Conservation (phyloP, 1,140 invertebrate genomes). For the Apis mellifera region DNA sequence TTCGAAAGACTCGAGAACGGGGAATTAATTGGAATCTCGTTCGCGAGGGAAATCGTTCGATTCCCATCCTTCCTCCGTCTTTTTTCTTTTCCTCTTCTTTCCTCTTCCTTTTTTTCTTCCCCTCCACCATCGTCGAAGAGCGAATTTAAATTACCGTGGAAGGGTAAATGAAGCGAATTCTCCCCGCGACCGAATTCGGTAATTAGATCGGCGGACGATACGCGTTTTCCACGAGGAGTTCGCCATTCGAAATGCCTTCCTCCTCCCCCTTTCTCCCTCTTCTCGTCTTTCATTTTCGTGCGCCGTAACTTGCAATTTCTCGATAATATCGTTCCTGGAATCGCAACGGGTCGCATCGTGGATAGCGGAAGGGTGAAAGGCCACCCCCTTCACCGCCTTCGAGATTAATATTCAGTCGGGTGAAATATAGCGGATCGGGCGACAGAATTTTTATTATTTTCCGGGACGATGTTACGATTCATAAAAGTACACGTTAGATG, state of each 20-base stretch:
- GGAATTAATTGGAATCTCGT: conserved; percentile 19
- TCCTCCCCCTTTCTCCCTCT: too few relatives aligned
- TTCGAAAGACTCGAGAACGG: neutral
- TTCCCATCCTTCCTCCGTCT: neutral
- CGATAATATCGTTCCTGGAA: conserved; percentile 25
- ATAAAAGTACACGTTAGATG: neutral
- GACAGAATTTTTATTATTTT: conserved; percentile 19
- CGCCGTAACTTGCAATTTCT: conserved; percentile 35
- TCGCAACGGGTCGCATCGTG: neutral
- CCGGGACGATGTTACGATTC: conserved; percentile 10
- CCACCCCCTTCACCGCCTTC: neutral
- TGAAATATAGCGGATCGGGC: conserved; percentile 9
- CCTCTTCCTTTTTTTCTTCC: too few relatives aligned
- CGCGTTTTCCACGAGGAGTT: conserved; percentile 2
- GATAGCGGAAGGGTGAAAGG: neutral
- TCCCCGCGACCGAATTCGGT: conserved; percentile 12
- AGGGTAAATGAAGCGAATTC: conserved; percentile 29
- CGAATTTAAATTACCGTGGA: conserved; percentile 22
- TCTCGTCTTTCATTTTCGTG: conserved; percentile 33
- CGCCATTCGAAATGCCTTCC: neutral
- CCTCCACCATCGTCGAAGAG: neutral
- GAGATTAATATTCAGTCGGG: conserved; percentile 40
- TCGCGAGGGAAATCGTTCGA: neutral
- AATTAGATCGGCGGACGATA: conserved; percentile 32
- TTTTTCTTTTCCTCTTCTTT: too few relatives aligned